These are phyloP conservation scores for Mystacornis crossleyi DNA, from an alignment of 2,113 vertebrate species.

Conservation along the genomic window DNA sequence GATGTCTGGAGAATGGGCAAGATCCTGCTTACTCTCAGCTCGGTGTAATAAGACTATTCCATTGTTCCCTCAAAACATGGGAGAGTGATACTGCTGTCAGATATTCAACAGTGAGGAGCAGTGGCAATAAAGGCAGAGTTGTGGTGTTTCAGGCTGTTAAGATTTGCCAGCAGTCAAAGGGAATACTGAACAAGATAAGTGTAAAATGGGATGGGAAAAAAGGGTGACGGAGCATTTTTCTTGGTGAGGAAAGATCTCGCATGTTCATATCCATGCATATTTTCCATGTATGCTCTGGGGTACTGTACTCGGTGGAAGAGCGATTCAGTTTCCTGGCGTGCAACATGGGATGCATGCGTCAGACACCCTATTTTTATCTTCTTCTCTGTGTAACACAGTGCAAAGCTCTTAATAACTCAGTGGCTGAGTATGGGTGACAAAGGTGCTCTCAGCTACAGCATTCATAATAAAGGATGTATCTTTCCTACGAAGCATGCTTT, in stretches of 20 bases:
- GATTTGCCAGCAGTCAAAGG: neutral
- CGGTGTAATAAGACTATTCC: neutral
- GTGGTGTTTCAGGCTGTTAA: rapidly evolving
- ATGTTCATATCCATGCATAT: neutral
- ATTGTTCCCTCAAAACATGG: neutral
- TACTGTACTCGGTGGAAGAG: slow-evolving; percentile 23
- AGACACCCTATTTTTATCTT: slow-evolving; percentile 69
- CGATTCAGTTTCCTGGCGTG: slow-evolving; percentile 35
- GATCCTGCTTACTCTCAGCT: neutral
- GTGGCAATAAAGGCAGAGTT: neutral
- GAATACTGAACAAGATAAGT: neutral
- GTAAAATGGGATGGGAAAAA: neutral
- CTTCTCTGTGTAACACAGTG: slow-evolving; percentile 51
- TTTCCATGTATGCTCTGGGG: slow-evolving; percentile 59
- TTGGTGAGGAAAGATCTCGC: slow-evolving; percentile 15
- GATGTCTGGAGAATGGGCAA: neutral
- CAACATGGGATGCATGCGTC: slow-evolving; percentile 53
- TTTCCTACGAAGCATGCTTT: neutral
- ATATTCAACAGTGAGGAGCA: neutral
- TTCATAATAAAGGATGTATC: neutral
- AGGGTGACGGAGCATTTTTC: neutral
- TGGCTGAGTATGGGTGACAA: neutral
- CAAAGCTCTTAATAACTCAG: slow-evolving; percentile 27
- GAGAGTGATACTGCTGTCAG: neutral
- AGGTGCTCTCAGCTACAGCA: neutral